Percentiles rank a stretch among this genome's conserved stretches.
Evolutionary conservation across 1,140 invertebrate genomes (phyloP).

Genomic region (Dryas iulia): DNA sequence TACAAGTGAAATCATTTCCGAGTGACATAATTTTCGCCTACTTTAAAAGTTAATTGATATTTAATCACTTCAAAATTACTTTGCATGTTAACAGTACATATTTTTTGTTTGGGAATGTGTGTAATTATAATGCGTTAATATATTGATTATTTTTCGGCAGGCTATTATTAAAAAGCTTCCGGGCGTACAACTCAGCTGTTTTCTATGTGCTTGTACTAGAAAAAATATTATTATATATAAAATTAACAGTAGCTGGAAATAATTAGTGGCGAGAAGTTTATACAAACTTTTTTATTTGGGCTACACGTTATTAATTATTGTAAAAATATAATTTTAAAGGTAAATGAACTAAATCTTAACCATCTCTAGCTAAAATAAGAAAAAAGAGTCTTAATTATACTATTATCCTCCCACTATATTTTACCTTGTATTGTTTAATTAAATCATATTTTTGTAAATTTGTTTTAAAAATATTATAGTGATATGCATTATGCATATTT

Average conservation of each 20-base stretch:
- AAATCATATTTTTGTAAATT: too few species aligned
- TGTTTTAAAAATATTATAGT: too few species aligned
- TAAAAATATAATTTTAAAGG: not conserved
- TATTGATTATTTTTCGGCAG: not conserved
- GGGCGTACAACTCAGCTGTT: not conserved
- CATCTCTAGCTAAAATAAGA: too few species aligned
- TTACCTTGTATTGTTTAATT: too few species aligned
- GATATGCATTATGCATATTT: too few species aligned
- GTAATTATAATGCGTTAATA: not conserved
- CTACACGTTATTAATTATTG: not conserved
- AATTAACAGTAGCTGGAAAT: not conserved
- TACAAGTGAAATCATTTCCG: not conserved
- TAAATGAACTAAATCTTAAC: not conserved
- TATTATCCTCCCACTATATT: too few species aligned
- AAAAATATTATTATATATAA: not conserved
- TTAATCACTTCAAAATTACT: not conserved
- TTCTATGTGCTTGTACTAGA: not conserved
- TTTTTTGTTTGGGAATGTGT: conserved; percentile 2
- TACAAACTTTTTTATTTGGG: not conserved
- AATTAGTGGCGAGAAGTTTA: not conserved
- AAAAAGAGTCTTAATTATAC: too few species aligned
- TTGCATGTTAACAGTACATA: conserved; percentile 3
- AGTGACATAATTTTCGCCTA: conserved; percentile 8
- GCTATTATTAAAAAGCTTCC: not conserved
- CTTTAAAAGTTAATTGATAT: conserved; percentile 7